Conservation (phyloP, 1,140 invertebrate genomes). For the Mamestra configurata region DNA sequence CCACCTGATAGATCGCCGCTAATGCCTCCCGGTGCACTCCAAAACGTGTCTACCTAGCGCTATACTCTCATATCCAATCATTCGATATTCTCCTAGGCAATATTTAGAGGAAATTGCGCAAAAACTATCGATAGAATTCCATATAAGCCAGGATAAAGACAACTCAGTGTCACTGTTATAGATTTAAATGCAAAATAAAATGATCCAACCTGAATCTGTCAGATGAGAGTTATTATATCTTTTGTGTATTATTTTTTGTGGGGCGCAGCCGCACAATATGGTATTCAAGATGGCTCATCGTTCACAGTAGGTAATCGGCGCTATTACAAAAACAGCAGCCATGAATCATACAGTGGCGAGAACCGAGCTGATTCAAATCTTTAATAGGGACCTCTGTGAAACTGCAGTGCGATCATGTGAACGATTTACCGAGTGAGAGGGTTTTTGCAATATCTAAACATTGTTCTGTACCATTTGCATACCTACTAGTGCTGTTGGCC, state of each 20-base stretch:
- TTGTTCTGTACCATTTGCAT: slow-evolving; percentile 79
- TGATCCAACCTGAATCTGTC: background rate
- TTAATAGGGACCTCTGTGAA: slow-evolving; percentile 43
- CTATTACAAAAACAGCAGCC: slow-evolving; percentile 71
- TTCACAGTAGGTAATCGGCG: slow-evolving; percentile 60
- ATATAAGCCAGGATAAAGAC: background rate
- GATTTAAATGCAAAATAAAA: slow-evolving; percentile 21
- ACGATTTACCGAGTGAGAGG: slow-evolving; percentile 51
- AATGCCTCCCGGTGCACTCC: slow-evolving; percentile 58
- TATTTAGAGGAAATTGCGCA: background rate
- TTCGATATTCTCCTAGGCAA: background rate
- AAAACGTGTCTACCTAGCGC: slow-evolving; percentile 52
- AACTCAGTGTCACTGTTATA: background rate
- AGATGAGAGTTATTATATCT: slow-evolving; percentile 20
- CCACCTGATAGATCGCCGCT: slow-evolving; percentile 39
- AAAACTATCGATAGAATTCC: background rate
- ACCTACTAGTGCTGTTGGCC: slow-evolving; percentile 63
- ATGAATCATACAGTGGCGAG: slow-evolving; percentile 73
- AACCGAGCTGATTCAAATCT: slow-evolving; percentile 49
- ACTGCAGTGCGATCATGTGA: slow-evolving; percentile 45
- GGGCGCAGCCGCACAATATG: slow-evolving; percentile 46
- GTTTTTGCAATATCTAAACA: slow-evolving; percentile 70
- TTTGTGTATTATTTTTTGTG: slow-evolving; percentile 46
- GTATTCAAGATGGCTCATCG: slow-evolving; percentile 65
- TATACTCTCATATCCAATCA: background rate